These are phyloP conservation scores for Danio kyathit DNA, from an alignment of 2,797 vertebrate genomes.

Conservation along the genomic window DNA sequence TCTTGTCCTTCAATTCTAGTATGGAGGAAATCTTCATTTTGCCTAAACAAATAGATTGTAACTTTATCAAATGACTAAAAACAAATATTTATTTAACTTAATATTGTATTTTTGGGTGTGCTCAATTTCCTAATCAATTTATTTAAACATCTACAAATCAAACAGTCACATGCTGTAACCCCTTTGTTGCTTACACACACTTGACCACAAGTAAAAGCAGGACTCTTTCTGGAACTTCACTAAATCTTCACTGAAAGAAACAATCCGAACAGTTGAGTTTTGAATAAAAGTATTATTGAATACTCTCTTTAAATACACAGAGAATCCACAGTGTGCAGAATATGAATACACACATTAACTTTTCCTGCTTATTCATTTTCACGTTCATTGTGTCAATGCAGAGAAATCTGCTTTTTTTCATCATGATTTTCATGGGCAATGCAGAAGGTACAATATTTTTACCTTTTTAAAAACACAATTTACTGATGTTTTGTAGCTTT, in stretches of 20 bases:
- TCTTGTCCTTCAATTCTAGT: too few species aligned
- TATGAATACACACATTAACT: not conserved
- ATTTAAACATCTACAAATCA: not conserved
- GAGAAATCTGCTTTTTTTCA: too few species aligned
- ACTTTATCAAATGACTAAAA: too few species aligned
- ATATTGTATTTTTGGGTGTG: not conserved
- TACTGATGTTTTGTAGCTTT: not conserved
- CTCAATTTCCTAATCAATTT: not conserved
- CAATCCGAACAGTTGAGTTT: not conserved
- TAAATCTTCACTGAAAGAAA: not conserved
- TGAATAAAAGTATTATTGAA: not conserved
- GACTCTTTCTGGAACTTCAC: not conserved
- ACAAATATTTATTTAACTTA: not conserved
- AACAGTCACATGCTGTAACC: not conserved
- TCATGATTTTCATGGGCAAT: not conserved
- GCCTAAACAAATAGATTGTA: too few species aligned
- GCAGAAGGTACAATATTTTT: not conserved
- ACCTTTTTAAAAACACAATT: not conserved
- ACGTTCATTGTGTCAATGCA: not conserved
- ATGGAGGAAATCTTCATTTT: too few species aligned
- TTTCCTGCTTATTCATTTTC: not conserved
- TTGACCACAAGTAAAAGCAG: not conserved
- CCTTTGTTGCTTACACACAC: not conserved
- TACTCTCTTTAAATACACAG: not conserved
- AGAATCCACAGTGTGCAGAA: not conserved